Conservation (phyloP, 2,113 vertebrate genomes). For the Apaloderma vittatum region DNA sequence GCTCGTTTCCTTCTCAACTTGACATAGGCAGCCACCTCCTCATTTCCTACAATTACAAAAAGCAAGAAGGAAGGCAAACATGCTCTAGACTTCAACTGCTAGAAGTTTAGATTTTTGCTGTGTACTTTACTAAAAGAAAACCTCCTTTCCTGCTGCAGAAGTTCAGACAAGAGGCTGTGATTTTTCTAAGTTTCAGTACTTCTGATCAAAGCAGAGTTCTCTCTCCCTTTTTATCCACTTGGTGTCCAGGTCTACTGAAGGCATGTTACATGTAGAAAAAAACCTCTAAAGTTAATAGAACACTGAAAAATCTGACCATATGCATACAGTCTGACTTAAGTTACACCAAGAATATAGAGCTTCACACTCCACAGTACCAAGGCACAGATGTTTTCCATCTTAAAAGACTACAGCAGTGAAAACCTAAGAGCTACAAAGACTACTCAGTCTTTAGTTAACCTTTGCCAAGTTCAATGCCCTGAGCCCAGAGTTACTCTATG, state of each 20-base stretch:
- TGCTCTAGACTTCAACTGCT: neutral
- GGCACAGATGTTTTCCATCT: neutral
- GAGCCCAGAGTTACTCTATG: neutral
- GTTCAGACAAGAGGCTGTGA: neutral
- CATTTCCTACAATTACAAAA: slow-evolving; percentile 39
- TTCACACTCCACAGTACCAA: neutral
- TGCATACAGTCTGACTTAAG: neutral
- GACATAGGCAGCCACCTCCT: neutral
- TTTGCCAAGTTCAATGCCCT: neutral
- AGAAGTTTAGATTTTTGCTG: neutral
- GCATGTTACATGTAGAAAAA: rapidly evolving
- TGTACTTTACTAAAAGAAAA: neutral
- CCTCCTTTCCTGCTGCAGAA: neutral
- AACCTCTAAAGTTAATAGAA: neutral
- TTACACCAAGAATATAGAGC: neutral
- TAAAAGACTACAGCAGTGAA: neutral
- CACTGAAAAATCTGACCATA: neutral
- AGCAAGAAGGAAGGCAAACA: neutral
- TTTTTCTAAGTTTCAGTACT: neutral
- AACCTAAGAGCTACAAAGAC: neutral
- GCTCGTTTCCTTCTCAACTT: neutral
- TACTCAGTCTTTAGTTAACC: neutral
- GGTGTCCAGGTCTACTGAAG: neutral
- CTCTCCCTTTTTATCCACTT: neutral
- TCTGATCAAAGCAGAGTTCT: neutral